A percentile compares a stretch with the other conserved stretches of the same genome.
Conservation (phyloP, 2,888 invertebrate species). For the Romanomermis culicivorax region DNA sequence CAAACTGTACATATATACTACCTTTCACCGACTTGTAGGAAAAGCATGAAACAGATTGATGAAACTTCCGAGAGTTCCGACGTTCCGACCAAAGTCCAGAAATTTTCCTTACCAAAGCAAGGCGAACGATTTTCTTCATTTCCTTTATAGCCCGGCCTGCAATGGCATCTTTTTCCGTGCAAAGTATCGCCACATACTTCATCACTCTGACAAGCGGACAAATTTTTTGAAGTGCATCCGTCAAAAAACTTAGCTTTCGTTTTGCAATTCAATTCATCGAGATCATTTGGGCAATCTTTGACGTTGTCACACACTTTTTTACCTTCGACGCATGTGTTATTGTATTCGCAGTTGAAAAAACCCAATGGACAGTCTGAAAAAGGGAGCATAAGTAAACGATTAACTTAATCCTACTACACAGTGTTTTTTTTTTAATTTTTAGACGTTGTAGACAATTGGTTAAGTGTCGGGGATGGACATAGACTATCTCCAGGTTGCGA, state of each 20-base stretch:
- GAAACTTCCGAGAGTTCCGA: too few relatives aligned
- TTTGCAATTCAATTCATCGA: constrained; percentile 48
- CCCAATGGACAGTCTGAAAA: neutral
- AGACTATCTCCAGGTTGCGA: too few relatives aligned
- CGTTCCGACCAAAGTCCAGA: too few relatives aligned
- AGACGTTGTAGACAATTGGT: too few relatives aligned
- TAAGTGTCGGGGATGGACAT: too few relatives aligned
- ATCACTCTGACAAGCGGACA: neutral
- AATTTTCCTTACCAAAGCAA: neutral
- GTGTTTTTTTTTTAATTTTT: too few relatives aligned
- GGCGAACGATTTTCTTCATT: neutral
- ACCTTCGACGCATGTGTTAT: constrained; percentile 56
- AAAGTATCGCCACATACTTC: neutral
- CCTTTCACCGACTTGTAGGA: too few relatives aligned
- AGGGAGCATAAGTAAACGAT: too few relatives aligned
- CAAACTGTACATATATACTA: too few relatives aligned
- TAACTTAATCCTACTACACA: too few relatives aligned
- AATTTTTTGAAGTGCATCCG: neutral
- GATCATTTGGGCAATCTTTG: constrained; percentile 65
- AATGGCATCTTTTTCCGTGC: neutral
- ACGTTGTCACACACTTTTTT: constrained; percentile 58
- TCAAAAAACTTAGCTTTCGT: neutral
- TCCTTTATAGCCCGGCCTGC: neutral
- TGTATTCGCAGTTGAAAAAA: constrained; percentile 46
- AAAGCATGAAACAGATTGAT: too few relatives aligned